Evolutionary conservation across 2,113 vertebrate genomes (phyloP), one percentile per base, ranked within the genome.

Genomic region (Platichthys flesus): DNA sequence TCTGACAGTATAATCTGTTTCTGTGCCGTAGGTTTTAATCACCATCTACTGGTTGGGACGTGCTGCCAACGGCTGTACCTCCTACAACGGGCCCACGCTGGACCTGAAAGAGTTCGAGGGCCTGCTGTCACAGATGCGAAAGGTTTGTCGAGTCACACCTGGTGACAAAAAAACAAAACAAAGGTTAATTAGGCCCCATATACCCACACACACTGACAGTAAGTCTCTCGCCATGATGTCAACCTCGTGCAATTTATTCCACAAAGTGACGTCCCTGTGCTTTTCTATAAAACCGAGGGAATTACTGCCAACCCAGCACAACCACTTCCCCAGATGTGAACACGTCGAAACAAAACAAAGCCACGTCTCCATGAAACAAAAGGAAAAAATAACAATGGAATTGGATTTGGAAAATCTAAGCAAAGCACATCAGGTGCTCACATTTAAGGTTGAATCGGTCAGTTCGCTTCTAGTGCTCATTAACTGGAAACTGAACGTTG

Each of bases 11-110:
- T 31, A 0, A 5, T 31, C 7, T 23, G 20, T 52, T 63, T 70
- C 10, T 16, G n/a, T 56, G 16, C 63, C 45, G 80, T 91, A 99
- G 98, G 97, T 99, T 71, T 88, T 99, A 90, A 96, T 98, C 87
- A 99, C 97, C 77, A 95, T 99, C 87, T 99, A 99, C 90, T 99
- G 98, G 98, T 93, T 99, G 91, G 98, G 98, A 60, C 96, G 96
- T 82, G 95, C 96, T 21, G 97, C 97, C 75, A 98, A 98, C 85
- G 93, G 94, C 94, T 97, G 95, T 67, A 89, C 95, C 0, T 95
- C 95, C 3, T 99, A 97, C 61, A 98, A 92, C 45, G 98, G 98
- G 85, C 96, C 96, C 21, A 96, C 97, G 0, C 94, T 99, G 93
- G 96, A 98, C 92, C 94, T 99, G 90, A 97, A 96, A 81, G 96